Evolutionary conservation across 2,113 vertebrate genomes (phyloP).

Genomic region (Pipa parva): DNA sequence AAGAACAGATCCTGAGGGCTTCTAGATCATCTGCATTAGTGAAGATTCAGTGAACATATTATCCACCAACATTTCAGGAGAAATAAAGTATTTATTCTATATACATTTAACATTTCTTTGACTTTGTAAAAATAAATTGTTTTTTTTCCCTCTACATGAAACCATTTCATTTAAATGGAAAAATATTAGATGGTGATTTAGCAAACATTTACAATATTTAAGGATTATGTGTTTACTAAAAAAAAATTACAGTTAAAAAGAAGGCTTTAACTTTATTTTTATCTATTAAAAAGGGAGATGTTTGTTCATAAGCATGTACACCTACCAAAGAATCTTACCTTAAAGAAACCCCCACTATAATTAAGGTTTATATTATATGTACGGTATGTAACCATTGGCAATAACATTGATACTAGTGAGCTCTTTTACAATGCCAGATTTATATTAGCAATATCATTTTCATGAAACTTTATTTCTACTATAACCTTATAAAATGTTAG

Average conservation of each 20-base stretch:
- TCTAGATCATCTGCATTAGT: slow-evolving; percentile 41
- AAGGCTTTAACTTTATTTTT: not conserved
- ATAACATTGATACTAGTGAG: no score
- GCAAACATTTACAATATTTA: not conserved
- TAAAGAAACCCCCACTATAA: no score
- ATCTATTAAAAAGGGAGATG: not conserved
- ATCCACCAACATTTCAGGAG: slow-evolving; percentile 36
- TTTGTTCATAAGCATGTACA: not conserved
- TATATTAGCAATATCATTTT: no score
- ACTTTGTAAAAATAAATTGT: slow-evolving; percentile 11
- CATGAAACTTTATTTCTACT: no score
- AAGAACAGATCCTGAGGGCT: slow-evolving; percentile 18
- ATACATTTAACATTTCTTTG: slow-evolving; percentile 11
- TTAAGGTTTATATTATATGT: no score
- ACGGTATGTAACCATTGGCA: no score
- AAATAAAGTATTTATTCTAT: slow-evolving; percentile 11
- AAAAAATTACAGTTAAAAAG: no score
- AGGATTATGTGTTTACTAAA: not conserved
- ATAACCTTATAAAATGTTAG: no score
- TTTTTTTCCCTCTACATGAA: not conserved
- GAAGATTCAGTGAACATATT: slow-evolving; percentile 40
- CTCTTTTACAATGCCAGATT: no score
- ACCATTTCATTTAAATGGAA: slow-evolving; percentile 3
- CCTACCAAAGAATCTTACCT: not conserved
- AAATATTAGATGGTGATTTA: not conserved